phyloP scores from a whole-genome alignment of 2,113 vertebrate genomes.

The Egretta garzetta region DNA sequence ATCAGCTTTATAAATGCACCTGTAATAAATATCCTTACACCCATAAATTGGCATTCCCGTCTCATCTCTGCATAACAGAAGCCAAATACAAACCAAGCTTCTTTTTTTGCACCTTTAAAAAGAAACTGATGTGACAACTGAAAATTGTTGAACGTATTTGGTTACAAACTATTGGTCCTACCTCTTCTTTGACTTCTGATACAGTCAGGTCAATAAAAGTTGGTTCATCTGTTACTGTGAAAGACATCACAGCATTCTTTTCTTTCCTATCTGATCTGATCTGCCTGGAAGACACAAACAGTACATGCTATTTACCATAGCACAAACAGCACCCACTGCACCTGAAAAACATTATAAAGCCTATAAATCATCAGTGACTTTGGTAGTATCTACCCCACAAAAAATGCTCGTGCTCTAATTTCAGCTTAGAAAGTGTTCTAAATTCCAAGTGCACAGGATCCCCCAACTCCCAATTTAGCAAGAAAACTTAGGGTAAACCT shows the following conservation, averaged over 20 bases:
- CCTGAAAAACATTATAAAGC: neutral
- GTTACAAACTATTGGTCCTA: slow-evolving; percentile 55
- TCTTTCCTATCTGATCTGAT: slow-evolving; percentile 92
- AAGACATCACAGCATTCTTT: slow-evolving; percentile 93
- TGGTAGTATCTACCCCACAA: neutral
- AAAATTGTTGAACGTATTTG: neutral
- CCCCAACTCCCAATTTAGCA: neutral
- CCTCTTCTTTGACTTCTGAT: slow-evolving; percentile 92
- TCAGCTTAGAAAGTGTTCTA: neutral
- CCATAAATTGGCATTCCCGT: neutral
- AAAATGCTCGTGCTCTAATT: neutral
- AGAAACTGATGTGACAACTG: neutral
- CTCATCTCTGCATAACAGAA: neutral
- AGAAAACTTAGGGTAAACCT: neutral
- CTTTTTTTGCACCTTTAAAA: neutral
- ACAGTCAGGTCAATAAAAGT: slow-evolving; percentile 86
- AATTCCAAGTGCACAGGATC: neutral
- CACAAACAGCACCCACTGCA: neutral
- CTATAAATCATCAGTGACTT: neutral
- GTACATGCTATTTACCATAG: neutral
- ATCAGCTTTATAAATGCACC: neutral
- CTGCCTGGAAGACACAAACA: slow-evolving; percentile 84
- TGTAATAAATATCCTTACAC: neutral
- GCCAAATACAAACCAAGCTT: neutral
- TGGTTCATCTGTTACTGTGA: slow-evolving; percentile 92